Evolutionary conservation across 2,888 invertebrate genomes (phyloP), one percentile per base, ranked within the genome.

Genomic region (Agrotis puta): DNA sequence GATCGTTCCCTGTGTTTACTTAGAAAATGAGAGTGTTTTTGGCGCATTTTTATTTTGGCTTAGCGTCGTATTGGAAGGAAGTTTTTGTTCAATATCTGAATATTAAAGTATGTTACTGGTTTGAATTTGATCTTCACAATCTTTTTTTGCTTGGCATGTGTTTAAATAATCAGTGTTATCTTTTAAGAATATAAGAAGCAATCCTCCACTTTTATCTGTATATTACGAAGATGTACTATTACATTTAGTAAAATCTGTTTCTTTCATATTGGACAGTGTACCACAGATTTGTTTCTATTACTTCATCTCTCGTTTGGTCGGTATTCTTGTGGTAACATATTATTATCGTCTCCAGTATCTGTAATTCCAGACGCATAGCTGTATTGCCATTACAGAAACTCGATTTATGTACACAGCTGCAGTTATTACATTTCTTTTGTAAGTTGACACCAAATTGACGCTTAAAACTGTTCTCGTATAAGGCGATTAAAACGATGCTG

Each of bases 1-100:
- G 71, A 73, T 80, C 74, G 69, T 69, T 81, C 56, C 56, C 69
- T 61, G 64, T 83, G 74, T 82, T 80, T 74, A 79, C 74, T 84
- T 77, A 79, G 72, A 74, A 75, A 77, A 78, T 79, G 59, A 77
- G 63, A 79, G 70, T 65, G 70, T 78, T 76, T 76, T 70, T 59
- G 58, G 33, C 2, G 47, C 24, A 24, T 24, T 81, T 72, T 70
- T 67, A 54, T 70, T 74, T 74, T 48, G 20, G 58, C 48, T 80
- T 64, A 56, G 51, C 3, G 18, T 18, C 33, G 43, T 48, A 67
- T 58, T n/a, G 43, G 7, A 27, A 47, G 22, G 65, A 67, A 68
- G 18, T 68, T 79, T 45, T 18, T 13, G 43, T 61, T 22, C 22
- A 66, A 56, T 65, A 66, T 64, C 33, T 33, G 50, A 65, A 51